These are phyloP conservation scores for Cyprinus carpio DNA, from an alignment of 2,113 vertebrate genomes.

Conservation along the genomic window DNA sequence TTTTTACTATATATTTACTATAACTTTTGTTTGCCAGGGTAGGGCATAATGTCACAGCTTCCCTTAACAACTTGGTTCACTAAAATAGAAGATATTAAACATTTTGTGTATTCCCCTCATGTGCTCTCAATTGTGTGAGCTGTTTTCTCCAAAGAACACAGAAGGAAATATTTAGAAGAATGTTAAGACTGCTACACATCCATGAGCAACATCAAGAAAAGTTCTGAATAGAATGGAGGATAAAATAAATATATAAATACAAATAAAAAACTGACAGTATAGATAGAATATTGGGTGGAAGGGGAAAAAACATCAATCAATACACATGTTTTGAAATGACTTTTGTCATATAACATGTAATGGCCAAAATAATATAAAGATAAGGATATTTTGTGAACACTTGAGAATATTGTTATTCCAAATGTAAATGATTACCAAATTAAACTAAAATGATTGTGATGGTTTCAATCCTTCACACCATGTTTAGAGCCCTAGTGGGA, in stretches of 20 bases:
- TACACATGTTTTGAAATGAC: neutral
- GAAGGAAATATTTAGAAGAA: neutral
- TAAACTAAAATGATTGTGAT: neutral
- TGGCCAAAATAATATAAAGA: no score
- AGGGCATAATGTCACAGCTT: neutral
- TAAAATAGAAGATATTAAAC: neutral
- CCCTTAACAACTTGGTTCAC: neutral
- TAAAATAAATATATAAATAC: neutral
- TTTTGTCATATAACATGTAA: neutral
- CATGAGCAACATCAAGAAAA: neutral
- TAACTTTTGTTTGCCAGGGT: no score
- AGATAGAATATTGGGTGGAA: neutral
- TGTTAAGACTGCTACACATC: neutral
- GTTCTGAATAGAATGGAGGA: neutral
- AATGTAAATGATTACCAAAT: neutral
- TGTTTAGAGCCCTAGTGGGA: conserved; percentile 68
- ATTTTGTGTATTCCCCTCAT: neutral
- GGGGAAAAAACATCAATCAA: neutral
- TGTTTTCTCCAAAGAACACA: neutral
- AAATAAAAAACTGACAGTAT: neutral
- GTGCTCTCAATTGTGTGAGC: neutral
- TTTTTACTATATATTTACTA: no score
- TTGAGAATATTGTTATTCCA: no score
- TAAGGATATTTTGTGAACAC: no score
- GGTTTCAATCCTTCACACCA: neutral